A percentile compares a stretch with the other conserved stretches of the same genome.
Evolutionary conservation across 2,797 vertebrate genomes (phyloP).

Genomic region (Sphenopsis melanotis): DNA sequence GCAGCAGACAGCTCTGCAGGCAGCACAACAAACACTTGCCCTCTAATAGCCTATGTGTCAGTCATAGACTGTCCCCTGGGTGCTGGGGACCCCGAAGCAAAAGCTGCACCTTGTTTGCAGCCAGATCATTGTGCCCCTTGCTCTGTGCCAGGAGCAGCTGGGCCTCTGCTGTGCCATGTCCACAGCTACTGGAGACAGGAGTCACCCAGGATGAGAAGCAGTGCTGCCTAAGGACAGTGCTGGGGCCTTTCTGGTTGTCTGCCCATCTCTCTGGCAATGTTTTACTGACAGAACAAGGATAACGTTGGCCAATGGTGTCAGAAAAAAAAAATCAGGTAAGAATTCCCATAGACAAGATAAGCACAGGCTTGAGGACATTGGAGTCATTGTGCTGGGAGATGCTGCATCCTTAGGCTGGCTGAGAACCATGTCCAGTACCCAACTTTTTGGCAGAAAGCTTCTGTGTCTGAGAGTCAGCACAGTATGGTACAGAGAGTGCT

Average conservation of each 20-base stretch:
- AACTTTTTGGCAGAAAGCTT: not conserved
- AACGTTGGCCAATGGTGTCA: not conserved
- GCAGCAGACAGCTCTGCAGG: not conserved
- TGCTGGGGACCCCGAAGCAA: not conserved
- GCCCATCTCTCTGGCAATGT: not conserved
- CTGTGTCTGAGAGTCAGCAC: not conserved
- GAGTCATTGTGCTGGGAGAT: not conserved
- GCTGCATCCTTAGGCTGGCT: not conserved
- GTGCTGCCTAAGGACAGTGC: not conserved
- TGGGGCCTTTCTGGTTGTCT: not conserved
- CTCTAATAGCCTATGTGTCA: not conserved
- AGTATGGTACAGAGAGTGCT: not conserved
- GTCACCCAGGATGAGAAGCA: not conserved
- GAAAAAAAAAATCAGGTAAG: not conserved
- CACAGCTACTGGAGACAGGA: not conserved
- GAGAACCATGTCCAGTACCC: not conserved
- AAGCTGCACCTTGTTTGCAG: not conserved
- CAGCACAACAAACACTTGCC: not conserved
- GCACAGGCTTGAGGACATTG: rapidly evolving
- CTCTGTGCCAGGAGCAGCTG: not conserved
- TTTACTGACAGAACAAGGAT: not conserved
- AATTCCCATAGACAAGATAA: not conserved
- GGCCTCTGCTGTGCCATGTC: not conserved
- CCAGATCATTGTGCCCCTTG: not conserved
- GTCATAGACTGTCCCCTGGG: not conserved